Percentiles rank a stretch among this genome's conserved stretches.
Conservation (phyloP, 1,140 invertebrate species). For the Penaeus vannamei region DNA sequence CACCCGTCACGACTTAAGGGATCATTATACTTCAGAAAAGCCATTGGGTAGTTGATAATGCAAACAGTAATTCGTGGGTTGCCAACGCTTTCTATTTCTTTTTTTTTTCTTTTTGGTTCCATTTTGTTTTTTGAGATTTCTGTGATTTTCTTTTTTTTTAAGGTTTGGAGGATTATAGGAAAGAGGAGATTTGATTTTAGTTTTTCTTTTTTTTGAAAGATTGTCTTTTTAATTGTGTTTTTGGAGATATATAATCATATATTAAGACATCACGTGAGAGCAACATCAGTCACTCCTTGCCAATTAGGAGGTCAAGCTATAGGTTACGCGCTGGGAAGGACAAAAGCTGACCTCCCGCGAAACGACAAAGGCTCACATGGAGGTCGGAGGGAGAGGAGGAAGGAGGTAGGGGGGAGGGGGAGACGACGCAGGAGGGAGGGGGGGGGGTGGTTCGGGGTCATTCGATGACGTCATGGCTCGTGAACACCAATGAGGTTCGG, state of each 20-base stretch:
- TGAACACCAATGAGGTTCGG: slow-evolving; percentile 37
- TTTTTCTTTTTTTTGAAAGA: too few relatives aligned
- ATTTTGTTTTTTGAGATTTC: too few relatives aligned
- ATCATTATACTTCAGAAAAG: slow-evolving; percentile 40
- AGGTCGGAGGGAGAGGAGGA: not conserved
- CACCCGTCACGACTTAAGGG: slow-evolving; percentile 40
- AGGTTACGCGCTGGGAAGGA: slow-evolving; percentile 58
- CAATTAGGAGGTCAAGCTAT: slow-evolving; percentile 62
- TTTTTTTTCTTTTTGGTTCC: too few relatives aligned
- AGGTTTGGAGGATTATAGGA: too few relatives aligned
- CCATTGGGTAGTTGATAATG: slow-evolving; percentile 58
- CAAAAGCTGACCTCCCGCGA: slow-evolving; percentile 24
- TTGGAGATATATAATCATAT: not conserved
- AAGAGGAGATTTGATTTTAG: too few relatives aligned
- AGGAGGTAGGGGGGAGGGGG: too few relatives aligned
- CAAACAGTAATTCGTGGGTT: slow-evolving; percentile 47
- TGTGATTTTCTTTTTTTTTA: too few relatives aligned
- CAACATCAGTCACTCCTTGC: slow-evolving; percentile 48
- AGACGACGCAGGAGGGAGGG: too few relatives aligned
- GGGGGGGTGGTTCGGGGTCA: slow-evolving; percentile 9
- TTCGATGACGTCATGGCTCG: slow-evolving; percentile 52
- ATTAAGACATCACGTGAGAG: not conserved
- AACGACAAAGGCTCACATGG: slow-evolving; percentile 37
- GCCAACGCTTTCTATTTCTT: too few relatives aligned
- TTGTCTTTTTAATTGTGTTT: too few relatives aligned